Percentiles rank a stretch among this genome's conserved stretches.
Conservation (phyloP, 2,888 invertebrate species). For the Acleris holmiana region DNA sequence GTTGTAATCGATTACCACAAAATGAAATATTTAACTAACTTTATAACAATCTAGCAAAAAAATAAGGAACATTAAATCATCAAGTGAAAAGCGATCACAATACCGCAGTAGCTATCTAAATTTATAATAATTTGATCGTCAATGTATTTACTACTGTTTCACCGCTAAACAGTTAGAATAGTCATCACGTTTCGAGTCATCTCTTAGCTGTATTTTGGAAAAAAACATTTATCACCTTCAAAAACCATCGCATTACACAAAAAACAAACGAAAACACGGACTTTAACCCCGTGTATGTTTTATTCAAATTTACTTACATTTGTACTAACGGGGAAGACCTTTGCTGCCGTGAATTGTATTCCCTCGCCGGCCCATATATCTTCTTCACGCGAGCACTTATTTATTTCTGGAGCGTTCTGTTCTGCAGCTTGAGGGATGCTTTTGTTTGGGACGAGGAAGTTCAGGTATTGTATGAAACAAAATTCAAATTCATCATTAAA, state of each 20-base stretch:
- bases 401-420: slow-evolving; percentile 68
- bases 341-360: slow-evolving; percentile 78
- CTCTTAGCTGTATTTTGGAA: no score
- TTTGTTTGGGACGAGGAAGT: slow-evolving; percentile 6
- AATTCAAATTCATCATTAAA: no score
- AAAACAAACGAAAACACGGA: slow-evolving; percentile 39
- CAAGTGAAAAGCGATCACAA: no score
- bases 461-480: not conserved
- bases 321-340: slow-evolving; percentile 83
- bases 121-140: no score
- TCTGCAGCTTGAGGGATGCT: slow-evolving; percentile 43
- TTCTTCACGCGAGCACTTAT: slow-evolving; percentile 78
- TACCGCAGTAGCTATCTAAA: no score
- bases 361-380: slow-evolving; percentile 81
- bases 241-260: slow-evolving; percentile 17
- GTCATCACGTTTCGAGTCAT: no score
- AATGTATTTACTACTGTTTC: no score
- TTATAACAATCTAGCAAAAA: no score
- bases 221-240: not conserved
- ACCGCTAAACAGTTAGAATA: no score
- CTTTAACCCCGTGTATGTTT: slow-evolving; percentile 68
- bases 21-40: no score
- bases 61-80: no score
- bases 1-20: no score
- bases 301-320: slow-evolving; percentile 85